These are phyloP conservation scores for Spilosoma lubricipeda DNA, from an alignment of 2,888 invertebrate species.

Conservation along the genomic window DNA sequence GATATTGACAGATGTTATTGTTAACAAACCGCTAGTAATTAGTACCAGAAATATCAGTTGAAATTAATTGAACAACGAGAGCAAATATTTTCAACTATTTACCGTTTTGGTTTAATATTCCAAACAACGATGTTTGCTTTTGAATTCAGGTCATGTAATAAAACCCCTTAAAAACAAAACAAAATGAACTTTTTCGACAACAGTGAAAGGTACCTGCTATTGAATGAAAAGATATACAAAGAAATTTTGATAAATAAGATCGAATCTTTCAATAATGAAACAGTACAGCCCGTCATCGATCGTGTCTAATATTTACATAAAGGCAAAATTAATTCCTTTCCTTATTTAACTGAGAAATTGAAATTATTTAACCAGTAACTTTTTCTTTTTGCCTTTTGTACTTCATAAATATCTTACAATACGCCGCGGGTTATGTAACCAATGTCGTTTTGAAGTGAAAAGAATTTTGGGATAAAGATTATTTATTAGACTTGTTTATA, in stretches of 20 bases:
- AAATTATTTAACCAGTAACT: conserved; percentile 1
- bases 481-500: background rate
- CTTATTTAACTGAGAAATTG: conserved; percentile 14
- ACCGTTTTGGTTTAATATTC: conserved; percentile 3
- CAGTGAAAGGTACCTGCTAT: background rate
- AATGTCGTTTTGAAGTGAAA: background rate
- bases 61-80: background rate
- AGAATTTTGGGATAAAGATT: background rate
- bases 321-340: conserved; percentile 10
- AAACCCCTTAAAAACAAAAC: background rate
- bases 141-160: conserved; percentile 4
- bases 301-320: conserved; percentile 15
- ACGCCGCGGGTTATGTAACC: background rate
- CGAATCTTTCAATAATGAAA: conserved; percentile 14
- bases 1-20: background rate
- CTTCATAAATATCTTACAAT: background rate
- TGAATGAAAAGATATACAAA: background rate
- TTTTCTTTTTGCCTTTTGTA: conserved; percentile 3
- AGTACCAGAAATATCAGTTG: conserved; percentile 3
- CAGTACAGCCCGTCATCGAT: conserved; percentile 8
- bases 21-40: conserved; percentile 4
- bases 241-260: conserved; percentile 10
- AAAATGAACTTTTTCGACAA: background rate
- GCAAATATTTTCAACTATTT: background rate
- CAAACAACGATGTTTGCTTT: conserved; percentile 4